Evolutionary conservation across 2,888 invertebrate genomes (phyloP).

Genomic region (Rhagonycha fulva): DNA sequence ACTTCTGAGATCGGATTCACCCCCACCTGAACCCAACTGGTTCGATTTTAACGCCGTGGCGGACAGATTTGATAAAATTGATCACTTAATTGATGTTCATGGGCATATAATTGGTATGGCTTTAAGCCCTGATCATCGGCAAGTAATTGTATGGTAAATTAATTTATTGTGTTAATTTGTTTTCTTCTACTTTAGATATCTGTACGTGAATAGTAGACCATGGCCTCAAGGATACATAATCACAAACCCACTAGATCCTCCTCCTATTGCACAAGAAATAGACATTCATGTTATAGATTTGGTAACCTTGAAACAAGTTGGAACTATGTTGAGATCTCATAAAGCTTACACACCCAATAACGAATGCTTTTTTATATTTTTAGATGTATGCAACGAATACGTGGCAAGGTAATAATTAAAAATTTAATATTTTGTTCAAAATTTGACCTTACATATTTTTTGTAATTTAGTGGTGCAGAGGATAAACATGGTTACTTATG

Average conservation of each 20-base stretch:
- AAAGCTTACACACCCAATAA: slow-evolving; percentile 84
- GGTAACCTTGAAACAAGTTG: slow-evolving; percentile 73
- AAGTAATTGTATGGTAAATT: slow-evolving; percentile 26
- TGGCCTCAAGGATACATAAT: slow-evolving; percentile 80
- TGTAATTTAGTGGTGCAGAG: slow-evolving; percentile 75
- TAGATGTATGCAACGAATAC: slow-evolving; percentile 81
- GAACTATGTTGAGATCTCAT: slow-evolving; percentile 77
- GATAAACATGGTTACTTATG: slow-evolving; percentile 82
- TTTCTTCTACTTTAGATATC: slow-evolving; percentile 58
- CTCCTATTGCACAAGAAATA: slow-evolving; percentile 84
- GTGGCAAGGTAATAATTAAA: slow-evolving; percentile 71
- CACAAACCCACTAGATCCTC: slow-evolving; percentile 76
- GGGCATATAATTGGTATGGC: slow-evolving; percentile 89
- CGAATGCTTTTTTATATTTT: slow-evolving; percentile 85
- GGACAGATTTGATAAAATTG: slow-evolving; percentile 73
- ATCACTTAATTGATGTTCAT: slow-evolving; percentile 80
- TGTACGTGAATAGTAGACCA: slow-evolving; percentile 82
- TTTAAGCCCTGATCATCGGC: slow-evolving; percentile 80
- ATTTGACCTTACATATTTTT: neutral
- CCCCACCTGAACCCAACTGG: slow-evolving; percentile 67
- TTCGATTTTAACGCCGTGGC: slow-evolving; percentile 69
- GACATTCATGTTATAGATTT: slow-evolving; percentile 87
- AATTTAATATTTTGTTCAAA: neutral
- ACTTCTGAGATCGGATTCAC: slow-evolving; percentile 53
- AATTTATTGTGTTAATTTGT: slow-evolving; percentile 16